Percentiles rank a stretch among this genome's conserved stretches.
These are phyloP conservation scores for Epicampocera succincta DNA, from an alignment of 2,888 invertebrate species.

Conservation along the genomic window DNA sequence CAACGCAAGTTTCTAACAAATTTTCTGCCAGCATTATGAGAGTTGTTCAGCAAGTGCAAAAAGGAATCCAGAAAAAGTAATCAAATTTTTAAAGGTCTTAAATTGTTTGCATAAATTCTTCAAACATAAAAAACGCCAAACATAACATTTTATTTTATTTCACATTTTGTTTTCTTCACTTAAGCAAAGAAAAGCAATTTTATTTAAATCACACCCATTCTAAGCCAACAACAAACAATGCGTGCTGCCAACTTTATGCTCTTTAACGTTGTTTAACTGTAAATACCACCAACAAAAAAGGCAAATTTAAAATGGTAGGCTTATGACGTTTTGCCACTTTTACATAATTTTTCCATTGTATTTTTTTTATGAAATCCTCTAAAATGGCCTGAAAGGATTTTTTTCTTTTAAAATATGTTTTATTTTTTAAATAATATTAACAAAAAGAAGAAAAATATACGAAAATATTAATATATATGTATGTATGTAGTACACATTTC, in stretches of 20 bases:
- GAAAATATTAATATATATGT: constrained; percentile 31
- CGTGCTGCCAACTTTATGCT: background rate
- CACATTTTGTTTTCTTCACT: background rate
- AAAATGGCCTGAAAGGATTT: constrained; percentile 55
- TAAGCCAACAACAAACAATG: constrained; percentile 2
- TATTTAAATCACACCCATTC: constrained; percentile 65
- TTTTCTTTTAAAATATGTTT: constrained; percentile 40
- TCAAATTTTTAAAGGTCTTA: constrained; percentile 56
- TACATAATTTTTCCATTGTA: constrained; percentile 67
- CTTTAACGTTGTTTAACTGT: constrained; percentile 1
- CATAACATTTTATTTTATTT: no score
- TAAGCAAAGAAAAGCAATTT: constrained; percentile 42
- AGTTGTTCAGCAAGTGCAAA: constrained; percentile 5
- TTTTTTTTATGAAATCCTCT: constrained; percentile 51
- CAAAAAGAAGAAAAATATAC: constrained; percentile 3
- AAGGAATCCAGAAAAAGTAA: constrained; percentile 10
- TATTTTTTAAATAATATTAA: constrained; percentile 29
- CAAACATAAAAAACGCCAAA: constrained; percentile 21
- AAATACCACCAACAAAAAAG: constrained; percentile 6
- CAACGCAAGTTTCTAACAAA: constrained; percentile 16
- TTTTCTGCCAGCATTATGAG: background rate
- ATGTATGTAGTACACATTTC: no score
- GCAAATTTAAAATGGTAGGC: constrained; percentile 53
- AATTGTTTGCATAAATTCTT: constrained; percentile 54
- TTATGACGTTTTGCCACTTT: constrained; percentile 50